Conservation (phyloP, 1,140 invertebrate species). For the Drosophila jambulina region DNA sequence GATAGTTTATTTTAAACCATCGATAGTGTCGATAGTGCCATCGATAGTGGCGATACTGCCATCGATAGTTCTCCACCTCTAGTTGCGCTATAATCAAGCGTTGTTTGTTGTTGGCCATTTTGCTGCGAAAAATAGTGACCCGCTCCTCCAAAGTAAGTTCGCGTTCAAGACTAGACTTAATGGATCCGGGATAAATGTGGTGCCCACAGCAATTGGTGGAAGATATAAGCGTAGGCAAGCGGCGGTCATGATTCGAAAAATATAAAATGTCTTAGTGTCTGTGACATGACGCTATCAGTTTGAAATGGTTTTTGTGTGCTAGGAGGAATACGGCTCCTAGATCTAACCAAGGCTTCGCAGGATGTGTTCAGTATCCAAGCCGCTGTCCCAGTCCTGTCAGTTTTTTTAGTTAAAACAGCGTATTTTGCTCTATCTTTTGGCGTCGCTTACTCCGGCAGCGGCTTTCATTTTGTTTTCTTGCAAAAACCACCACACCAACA, state of each 20-base stretch:
- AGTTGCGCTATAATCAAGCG: too few relatives aligned
- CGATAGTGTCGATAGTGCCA: too few relatives aligned
- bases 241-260: constrained; percentile 15
- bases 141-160: constrained; percentile 30
- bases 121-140: constrained; percentile 21
- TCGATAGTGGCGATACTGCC: too few relatives aligned
- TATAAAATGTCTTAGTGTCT: constrained; percentile 33
- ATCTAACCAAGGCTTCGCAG: background rate
- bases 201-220: background rate
- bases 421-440: constrained; percentile 31
- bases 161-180: background rate
- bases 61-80: too few relatives aligned
- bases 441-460: constrained; percentile 58
- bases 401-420: constrained; percentile 13
- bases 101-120: constrained; percentile 48
- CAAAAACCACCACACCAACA: constrained; percentile 72
- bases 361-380: background rate
- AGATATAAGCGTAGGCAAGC: background rate
- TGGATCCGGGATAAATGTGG: background rate
- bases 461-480: constrained; percentile 83
- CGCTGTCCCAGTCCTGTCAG: background rate
- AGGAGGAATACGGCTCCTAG: constrained; percentile 2
- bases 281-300: constrained; percentile 69
- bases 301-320: constrained; percentile 37
- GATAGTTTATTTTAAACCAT: too few relatives aligned